Conservation (phyloP, 2,888 invertebrate species). For the Mythimna pallens region DNA sequence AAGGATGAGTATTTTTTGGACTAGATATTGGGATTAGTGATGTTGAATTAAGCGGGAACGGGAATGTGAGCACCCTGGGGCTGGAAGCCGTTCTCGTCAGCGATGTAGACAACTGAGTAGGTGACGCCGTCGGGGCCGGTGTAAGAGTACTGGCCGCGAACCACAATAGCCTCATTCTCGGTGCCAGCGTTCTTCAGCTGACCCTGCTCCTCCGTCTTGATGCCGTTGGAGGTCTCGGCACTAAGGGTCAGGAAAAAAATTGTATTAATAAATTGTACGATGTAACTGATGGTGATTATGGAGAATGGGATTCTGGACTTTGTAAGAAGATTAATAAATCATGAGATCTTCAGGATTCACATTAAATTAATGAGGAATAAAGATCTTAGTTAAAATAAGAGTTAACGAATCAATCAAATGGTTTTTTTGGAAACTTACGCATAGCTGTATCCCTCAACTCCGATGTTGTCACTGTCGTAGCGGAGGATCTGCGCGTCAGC, state of each 20-base stretch:
- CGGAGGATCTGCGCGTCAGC: conserved; percentile 71
- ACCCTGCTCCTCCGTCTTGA: conserved; percentile 67
- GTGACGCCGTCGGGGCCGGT: conserved; percentile 83
- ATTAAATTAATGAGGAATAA: background rate
- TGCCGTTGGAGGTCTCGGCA: conserved; percentile 79
- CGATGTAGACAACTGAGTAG: conserved; percentile 87
- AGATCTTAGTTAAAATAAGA: background rate
- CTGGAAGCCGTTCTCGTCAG: conserved; percentile 90
- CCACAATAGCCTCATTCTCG: conserved; percentile 75
- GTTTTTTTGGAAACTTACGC: conserved; percentile 71
- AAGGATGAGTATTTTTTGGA: conserved; percentile 81
- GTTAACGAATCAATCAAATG: background rate
- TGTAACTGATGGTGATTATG: background rate
- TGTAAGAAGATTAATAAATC: background rate
- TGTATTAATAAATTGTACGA: background rate
- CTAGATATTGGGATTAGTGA: conserved; percentile 73
- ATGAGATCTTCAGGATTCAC: background rate
- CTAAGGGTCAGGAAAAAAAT: conserved; percentile 65
- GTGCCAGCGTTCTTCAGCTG: conserved; percentile 74
- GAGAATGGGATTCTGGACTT: background rate
- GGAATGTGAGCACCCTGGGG: conserved; percentile 83
- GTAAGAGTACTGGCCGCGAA: conserved; percentile 81
- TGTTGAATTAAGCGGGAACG: conserved; percentile 63
- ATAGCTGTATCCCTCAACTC: conserved; percentile 75
- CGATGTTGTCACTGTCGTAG: conserved; percentile 76